Evolutionary conservation across 2,113 vertebrate species (phyloP).

Genomic region (Otis tarda): DNA sequence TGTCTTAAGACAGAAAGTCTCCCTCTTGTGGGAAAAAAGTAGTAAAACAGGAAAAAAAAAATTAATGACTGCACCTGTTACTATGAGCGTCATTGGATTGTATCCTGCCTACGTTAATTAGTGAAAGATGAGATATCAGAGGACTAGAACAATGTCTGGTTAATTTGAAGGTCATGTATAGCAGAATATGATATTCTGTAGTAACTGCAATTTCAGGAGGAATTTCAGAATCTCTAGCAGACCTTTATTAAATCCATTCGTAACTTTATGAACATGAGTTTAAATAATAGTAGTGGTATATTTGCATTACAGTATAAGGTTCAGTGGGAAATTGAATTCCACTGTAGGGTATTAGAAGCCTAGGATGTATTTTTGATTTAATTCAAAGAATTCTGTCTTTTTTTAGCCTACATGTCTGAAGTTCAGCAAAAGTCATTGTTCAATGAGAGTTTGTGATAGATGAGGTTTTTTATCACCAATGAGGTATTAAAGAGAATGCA

Average conservation of each 20-base stretch:
- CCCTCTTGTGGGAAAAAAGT: conserved; percentile 53
- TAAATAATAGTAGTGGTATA: background rate
- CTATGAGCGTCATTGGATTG: background rate
- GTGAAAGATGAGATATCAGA: background rate
- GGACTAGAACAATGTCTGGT: background rate
- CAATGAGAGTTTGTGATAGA: background rate
- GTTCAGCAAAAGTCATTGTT: background rate
- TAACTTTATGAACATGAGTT: background rate
- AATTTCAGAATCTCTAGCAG: background rate
- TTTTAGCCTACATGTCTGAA: background rate
- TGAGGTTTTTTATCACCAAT: background rate
- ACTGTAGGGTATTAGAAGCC: background rate
- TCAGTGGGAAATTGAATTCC: background rate
- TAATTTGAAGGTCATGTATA: background rate
- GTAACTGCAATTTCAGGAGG: background rate
- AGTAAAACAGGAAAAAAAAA: background rate
- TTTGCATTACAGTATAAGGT: background rate
- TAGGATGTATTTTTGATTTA: background rate
- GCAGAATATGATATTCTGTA: background rate
- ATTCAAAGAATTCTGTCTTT: background rate
- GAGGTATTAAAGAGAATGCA: background rate
- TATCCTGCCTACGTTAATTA: background rate
- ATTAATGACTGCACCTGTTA: background rate
- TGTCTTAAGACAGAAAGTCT: background rate
- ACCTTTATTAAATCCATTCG: background rate